These are phyloP conservation scores for Bilobella aurantiaca DNA, from an alignment of 1,140 invertebrate genomes.

Conservation along the genomic window DNA sequence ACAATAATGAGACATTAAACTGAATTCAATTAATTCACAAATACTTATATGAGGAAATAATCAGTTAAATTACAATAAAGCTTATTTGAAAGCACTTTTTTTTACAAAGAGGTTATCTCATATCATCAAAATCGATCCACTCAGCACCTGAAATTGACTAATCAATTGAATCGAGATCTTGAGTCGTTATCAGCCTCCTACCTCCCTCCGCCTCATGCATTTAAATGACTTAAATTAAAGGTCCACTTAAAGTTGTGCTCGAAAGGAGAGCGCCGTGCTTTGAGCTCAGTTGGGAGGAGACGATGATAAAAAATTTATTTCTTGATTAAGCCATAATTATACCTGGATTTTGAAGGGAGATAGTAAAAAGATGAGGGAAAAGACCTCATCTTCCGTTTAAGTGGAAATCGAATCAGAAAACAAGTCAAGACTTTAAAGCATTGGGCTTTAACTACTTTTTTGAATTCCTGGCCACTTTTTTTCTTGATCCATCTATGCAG, in stretches of 20 bases:
- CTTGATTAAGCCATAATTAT: conserved; percentile 6
- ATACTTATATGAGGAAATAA: not conserved
- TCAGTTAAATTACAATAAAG: not conserved
- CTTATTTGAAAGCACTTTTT: not conserved
- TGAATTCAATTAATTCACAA: too few relatives aligned
- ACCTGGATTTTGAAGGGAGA: not conserved
- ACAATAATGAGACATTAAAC: too few relatives aligned
- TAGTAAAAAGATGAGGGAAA: not conserved
- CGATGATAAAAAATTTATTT: not conserved
- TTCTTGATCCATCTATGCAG: not conserved
- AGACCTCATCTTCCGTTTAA: not conserved
- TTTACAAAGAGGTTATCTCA: not conserved
- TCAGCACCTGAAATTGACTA: not conserved
- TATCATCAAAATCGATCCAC: not conserved
- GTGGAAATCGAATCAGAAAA: not conserved
- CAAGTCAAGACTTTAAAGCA: too few relatives aligned
- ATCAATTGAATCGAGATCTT: not conserved
- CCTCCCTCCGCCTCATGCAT: not conserved
- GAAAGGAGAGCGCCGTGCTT: not conserved
- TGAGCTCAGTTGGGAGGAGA: not conserved
- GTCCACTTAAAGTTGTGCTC: not conserved
- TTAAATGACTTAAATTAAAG: not conserved
- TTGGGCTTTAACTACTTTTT: not conserved
- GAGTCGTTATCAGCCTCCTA: not conserved
- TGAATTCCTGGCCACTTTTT: not conserved